Evolutionary conservation across 2,797 vertebrate species (phyloP), one percentile per base, ranked within the genome.

Genomic region (Erethizon dorsatum): DNA sequence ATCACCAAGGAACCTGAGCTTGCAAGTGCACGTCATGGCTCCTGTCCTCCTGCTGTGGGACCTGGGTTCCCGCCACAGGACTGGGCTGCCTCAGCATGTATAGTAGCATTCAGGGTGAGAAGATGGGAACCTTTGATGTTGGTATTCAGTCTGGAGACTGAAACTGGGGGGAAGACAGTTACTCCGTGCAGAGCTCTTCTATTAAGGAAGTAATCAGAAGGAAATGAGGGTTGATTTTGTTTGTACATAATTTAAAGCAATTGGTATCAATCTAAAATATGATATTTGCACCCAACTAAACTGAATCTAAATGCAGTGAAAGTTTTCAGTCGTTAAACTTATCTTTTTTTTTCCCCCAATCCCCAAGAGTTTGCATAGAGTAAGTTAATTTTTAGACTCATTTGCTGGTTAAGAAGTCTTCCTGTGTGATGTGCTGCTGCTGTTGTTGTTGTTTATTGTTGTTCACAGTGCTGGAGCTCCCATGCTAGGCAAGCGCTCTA

Each of bases 181-280:
- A 12, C 17, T 65, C 37, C 22, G 54, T 37, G 31, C 33, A 41
- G 57, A 61, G 18, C 15, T 86, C 28, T 57, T 41, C 69, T 33
- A 3, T 84, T 89, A 79, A 57, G 50, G 75, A 77, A 22, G n/a
- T 20, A 26, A 87, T 89, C 57, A 80, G 59, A 73, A 78, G 69
- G 47, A 96, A 90, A 20, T 92, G 78, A 95, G 61, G 50, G 92
- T 92, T 96, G 50, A 88, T 85, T 95, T 86, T 94, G 77, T 92
- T 93, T 95, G 84, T 82, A 79, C 20, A 3, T 79, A 75, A 84
- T 84, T 91, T 67, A 94, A 87, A 93, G 91, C 82, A 91, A 2
- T 78, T 69, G 78, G 41, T 54, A 67, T 85, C 59, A 56, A 54
- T 79, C 12, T 54, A 17, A 71, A 89, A 18, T 41, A 28, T 77